phyloP scores from a whole-genome alignment of 2,888 invertebrate species.

The Agrilus biguttatus region DNA sequence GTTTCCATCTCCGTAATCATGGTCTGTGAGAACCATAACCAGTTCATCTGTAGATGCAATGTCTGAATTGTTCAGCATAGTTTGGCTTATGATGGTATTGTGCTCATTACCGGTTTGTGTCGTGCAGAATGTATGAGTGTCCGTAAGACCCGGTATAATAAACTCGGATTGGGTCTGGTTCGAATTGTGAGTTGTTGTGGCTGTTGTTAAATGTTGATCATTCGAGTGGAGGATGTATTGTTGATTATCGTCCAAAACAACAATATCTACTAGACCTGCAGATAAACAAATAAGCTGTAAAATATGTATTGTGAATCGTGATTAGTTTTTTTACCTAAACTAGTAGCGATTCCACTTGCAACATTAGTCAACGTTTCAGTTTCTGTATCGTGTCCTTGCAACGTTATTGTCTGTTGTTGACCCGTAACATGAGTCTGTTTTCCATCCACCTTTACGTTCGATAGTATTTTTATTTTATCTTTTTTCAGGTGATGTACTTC shows the following conservation, averaged over 20 bases:
- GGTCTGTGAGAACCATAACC: constrained; percentile 48
- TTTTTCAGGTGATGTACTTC: constrained; percentile 20
- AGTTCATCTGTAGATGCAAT: constrained; percentile 40
- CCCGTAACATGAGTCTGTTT: constrained; percentile 4
- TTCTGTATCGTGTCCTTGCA: constrained; percentile 30
- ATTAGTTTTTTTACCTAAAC: constrained; percentile 22
- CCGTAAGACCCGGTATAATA: constrained; percentile 28
- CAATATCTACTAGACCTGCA: constrained; percentile 34
- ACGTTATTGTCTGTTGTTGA: neutral
- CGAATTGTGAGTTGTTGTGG: constrained; percentile 10
- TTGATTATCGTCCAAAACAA: constrained; percentile 44
- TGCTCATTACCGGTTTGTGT: constrained; percentile 21
- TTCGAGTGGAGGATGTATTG: constrained; percentile 35
- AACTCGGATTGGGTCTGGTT: constrained; percentile 19
- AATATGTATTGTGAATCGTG: no score
- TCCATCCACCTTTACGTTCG: constrained; percentile 14
- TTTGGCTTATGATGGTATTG: constrained; percentile 17
- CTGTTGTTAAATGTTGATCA: constrained; percentile 13
- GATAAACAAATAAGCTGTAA: no score
- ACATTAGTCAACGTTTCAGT: constrained; percentile 40
- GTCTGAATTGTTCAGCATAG: constrained; percentile 27
- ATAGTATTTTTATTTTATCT: constrained; percentile 37
- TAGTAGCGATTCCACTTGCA: constrained; percentile 41
- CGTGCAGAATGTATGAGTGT: constrained; percentile 20
- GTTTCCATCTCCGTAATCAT: constrained; percentile 40